Evolutionary conservation across 2,888 invertebrate species (phyloP).

Genomic region (Rotaria magnacalcarata): DNA sequence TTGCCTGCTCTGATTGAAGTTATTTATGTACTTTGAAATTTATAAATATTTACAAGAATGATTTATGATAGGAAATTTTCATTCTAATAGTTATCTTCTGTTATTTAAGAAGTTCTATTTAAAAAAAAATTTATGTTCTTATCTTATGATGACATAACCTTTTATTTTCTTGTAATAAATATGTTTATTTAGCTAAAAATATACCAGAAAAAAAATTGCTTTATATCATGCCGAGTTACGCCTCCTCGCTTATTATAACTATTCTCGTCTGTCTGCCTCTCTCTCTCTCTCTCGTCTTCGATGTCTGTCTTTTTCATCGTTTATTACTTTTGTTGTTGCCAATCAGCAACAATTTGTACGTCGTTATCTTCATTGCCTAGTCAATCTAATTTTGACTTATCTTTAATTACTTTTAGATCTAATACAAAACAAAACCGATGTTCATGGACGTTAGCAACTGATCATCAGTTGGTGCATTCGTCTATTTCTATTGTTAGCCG

Average conservation of each 20-base stretch:
- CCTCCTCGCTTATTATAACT: background rate
- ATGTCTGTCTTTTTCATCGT: background rate
- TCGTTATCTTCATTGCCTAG: background rate
- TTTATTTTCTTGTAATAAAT: background rate
- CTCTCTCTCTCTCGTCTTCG: too few species aligned
- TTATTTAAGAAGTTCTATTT: background rate
- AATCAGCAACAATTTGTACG: background rate
- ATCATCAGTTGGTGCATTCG: background rate
- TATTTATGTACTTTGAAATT: background rate
- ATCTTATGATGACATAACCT: background rate
- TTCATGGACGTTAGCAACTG: background rate
- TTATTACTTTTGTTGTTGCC: background rate
- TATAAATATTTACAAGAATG: background rate
- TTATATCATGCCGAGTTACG: background rate
- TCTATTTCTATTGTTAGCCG: background rate
- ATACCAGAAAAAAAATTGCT: background rate
- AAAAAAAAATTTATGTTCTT: background rate
- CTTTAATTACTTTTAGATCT: background rate
- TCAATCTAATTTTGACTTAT: background rate
- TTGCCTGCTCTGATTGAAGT: background rate
- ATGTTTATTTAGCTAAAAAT: background rate
- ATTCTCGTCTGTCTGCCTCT: background rate
- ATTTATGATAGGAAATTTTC: too few species aligned
- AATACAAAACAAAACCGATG: background rate
- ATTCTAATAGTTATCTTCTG: background rate